Percentiles rank a stretch among this genome's conserved stretches.
Evolutionary conservation across 2,113 vertebrate genomes (phyloP).

Genomic region (rat (Rattus norvegicus)): GRCr8 NC_086022.1:82173001-82173500

Average conservation of each 20-base stretch:
- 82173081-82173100: neutral
- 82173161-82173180: neutral
- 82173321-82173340: neutral
- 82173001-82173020: neutral
- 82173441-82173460: too few species aligned
- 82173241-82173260: neutral
- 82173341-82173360: neutral
- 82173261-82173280: neutral
- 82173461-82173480: neutral
- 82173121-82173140: neutral
- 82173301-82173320: neutral
- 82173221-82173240: neutral
- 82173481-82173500: neutral
- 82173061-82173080: neutral
- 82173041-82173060: neutral
- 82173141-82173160: neutral
- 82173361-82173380: neutral
- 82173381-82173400: neutral
- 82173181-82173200: neutral
- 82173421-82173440: neutral
- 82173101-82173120: neutral
- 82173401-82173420: neutral
- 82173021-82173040: neutral
- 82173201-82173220: neutral
- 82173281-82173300: neutral